Evolutionary conservation across 2,797 vertebrate species (phyloP).

Genomic region (Malacoraja senta): DNA sequence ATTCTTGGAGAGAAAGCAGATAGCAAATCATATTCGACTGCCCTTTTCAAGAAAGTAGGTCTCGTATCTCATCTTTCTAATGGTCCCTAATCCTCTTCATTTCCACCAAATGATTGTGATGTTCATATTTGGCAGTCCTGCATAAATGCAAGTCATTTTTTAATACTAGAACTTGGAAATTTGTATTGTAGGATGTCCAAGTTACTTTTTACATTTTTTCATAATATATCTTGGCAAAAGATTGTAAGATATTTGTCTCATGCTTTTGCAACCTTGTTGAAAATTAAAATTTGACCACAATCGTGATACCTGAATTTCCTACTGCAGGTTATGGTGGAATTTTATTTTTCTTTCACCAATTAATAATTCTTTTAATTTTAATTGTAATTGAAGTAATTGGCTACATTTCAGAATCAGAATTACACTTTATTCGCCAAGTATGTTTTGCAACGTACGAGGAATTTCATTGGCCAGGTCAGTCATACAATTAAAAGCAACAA

Average conservation of each 20-base stretch:
- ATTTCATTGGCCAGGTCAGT: too few species aligned
- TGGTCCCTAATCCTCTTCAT: background rate
- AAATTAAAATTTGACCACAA: background rate
- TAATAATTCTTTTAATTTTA: background rate
- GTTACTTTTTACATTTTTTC: background rate
- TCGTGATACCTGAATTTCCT: background rate
- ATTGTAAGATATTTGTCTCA: background rate
- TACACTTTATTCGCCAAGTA: too few species aligned
- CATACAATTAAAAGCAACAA: too few species aligned
- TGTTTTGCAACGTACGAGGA: too few species aligned
- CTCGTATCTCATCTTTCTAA: background rate
- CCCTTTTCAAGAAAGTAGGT: background rate
- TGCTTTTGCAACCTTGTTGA: background rate
- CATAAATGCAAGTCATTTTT: background rate
- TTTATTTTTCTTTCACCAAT: background rate
- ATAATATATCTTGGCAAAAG: background rate
- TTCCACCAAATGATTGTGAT: background rate
- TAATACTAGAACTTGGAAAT: background rate
- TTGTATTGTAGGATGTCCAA: background rate
- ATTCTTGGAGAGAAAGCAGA: background rate
- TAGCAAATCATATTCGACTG: background rate
- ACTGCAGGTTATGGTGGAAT: background rate
- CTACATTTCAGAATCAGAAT: background rate
- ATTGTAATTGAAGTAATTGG: background rate
- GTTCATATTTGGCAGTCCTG: background rate